Percentiles rank a stretch among this genome's conserved stretches.
phyloP scores from a whole-genome alignment of 2,888 invertebrate species.

The Ypsolopha scabrella region DNA sequence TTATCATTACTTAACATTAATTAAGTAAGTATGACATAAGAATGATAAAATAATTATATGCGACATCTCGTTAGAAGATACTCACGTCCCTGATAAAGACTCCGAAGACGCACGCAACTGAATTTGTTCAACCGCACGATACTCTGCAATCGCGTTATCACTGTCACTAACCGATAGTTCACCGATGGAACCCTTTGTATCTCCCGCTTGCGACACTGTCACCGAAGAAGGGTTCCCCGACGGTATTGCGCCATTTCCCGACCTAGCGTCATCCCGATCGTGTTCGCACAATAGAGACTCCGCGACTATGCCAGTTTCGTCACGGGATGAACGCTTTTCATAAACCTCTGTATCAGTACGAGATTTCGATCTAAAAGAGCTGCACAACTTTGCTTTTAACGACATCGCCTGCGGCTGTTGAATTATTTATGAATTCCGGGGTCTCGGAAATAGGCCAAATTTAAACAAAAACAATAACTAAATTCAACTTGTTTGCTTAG shows the following conservation, averaged over 20 bases:
- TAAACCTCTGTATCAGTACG: constrained; percentile 18
- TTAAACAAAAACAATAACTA: neutral
- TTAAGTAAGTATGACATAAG: too few species aligned
- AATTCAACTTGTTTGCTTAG: neutral
- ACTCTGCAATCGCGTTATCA: neutral
- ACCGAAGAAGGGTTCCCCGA: neutral
- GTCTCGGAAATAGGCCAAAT: neutral
- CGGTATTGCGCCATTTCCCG: neutral
- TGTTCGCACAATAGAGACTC: neutral
- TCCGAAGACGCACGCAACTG: neutral
- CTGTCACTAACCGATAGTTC: neutral
- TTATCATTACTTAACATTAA: too few species aligned
- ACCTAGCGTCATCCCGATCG: neutral
- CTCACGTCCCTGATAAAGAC: neutral
- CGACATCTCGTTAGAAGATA: neutral
- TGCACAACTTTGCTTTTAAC: constrained; percentile 20
- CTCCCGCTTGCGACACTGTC: constrained; percentile 1
- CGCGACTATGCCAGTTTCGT: neutral
- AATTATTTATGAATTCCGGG: neutral
- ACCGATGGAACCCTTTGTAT: neutral
- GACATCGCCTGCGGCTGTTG: constrained; percentile 18
- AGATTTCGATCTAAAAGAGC: neutral
- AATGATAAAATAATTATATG: too few species aligned
- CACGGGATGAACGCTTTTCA: neutral
- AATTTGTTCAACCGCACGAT: neutral